These are phyloP conservation scores for Trilocha varians DNA, from an alignment of 2,888 invertebrate species.

Conservation along the genomic window DNA sequence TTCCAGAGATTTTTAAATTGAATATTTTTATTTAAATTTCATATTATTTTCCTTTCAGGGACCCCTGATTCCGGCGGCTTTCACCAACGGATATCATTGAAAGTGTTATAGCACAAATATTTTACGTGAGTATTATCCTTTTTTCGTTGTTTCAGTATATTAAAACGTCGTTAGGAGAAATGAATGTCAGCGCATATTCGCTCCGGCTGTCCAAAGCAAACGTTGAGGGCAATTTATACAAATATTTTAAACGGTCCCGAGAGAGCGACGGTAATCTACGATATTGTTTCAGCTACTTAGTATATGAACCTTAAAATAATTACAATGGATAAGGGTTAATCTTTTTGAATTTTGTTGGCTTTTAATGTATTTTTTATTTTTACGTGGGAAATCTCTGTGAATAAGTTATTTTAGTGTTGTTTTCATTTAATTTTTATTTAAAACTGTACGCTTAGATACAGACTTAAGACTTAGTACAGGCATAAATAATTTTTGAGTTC, in stretches of 20 bases:
- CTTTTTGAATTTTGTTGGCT: too few species aligned
- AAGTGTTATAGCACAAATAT: constrained; percentile 73
- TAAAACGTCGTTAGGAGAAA: constrained; percentile 52
- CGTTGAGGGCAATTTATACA: constrained; percentile 35
- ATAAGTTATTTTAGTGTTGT: too few species aligned
- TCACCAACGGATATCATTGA: constrained; percentile 99
- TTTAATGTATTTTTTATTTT: too few species aligned
- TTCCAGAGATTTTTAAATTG: neutral
- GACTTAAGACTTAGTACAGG: too few species aligned
- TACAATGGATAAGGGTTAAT: too few species aligned
- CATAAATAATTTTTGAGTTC: too few species aligned
- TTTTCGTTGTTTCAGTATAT: constrained; percentile 41
- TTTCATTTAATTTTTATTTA: too few species aligned
- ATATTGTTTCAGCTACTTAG: too few species aligned
- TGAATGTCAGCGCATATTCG: constrained; percentile 40
- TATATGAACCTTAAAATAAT: too few species aligned
- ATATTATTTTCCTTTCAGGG: constrained; percentile 80
- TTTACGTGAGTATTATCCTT: constrained; percentile 65
- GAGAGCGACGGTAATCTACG: too few species aligned
- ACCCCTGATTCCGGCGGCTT: constrained; percentile 97
- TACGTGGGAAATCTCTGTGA: too few species aligned
- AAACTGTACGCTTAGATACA: too few species aligned
- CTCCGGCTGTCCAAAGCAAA: constrained; percentile 34
- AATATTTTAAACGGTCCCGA: constrained; percentile 35
- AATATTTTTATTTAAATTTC: constrained; percentile 5